Evolutionary conservation across 2,797 vertebrate species (phyloP), one percentile per base, ranked within the genome.

Genomic region (Karalla daura): DNA sequence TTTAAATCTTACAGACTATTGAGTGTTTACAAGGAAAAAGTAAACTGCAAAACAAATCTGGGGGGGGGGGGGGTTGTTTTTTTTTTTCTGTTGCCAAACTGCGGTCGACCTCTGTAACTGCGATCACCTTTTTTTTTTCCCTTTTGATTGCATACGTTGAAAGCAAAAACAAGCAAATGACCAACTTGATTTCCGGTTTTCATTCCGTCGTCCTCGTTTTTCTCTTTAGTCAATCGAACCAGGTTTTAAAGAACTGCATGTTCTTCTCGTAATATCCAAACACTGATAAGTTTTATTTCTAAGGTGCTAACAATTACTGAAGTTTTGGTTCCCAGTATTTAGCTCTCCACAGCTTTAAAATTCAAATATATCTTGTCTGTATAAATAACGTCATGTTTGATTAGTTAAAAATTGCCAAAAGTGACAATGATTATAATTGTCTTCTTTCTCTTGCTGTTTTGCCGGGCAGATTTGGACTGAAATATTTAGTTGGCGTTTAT

Each of bases 401-500:
- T 44, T 39, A 11, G 44, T 28, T 33, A 58, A 33, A 76, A 66
- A 56, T 45, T 74, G 77, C 54, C 44, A 73, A 40, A 21, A 63
- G 51, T 72, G 79, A 79, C 70, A 46, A 66, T 61, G 65, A 71
- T 76, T 75, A 43, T 81, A 52, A 83, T 62, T 44, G 58, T 64
- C 24, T 70, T 69, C 24, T 76, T 68, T 74, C 40, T 69, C 4
- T 52, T 55, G 55, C 49, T 51, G 46, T 71, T 55, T 70, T 51
- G 1, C 1, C 2, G 2, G 50, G 25, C 65, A 71, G 47, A 50
- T 76, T 65, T 78, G 62, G 64, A 80, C 60, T 75, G 52, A 84
- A 81, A 49, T 70, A 55, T 58, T 74, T 44, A 60, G 62, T 80
- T 76, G 17, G 76, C 56, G 40, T 83, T 64, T 25, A 51, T 37